Evolutionary conservation across 1,140 invertebrate genomes (phyloP), one percentile per base, ranked within the genome.

Genomic region (Aphelenchoides besseyi): DNA sequence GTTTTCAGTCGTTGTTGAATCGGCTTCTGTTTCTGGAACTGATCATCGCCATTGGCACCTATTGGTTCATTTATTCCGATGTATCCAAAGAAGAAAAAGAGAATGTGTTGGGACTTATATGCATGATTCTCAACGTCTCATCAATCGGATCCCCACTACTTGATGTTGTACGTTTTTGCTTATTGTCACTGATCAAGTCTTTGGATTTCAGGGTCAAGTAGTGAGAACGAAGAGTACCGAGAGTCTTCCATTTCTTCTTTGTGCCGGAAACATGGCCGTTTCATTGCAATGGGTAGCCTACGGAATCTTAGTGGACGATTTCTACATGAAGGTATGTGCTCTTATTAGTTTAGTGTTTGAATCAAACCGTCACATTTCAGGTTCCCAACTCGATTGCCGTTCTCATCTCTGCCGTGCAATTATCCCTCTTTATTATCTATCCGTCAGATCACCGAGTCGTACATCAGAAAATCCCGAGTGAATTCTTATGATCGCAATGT

Each of bases 341-440:
- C 37, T 68, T 72, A 53, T 32, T 55, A 8, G 48, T 26, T 59
- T 33, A 2, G 26, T 66, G 28, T n/a, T 66, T n/a, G n/a, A n/a
- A n/a, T n/a, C n/a, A n/a, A n/a, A 16, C 23, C 18, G 53, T 37
- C 62, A n/a, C n/a, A n/a, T n/a, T 82, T 68, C 53, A 84, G 83
- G 67, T 84, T 16, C 82, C 82, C 8, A 83, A 83, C 55, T 52
- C 69, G 12, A 73, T 83, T 48, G 81, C 73, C 9, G 71, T 76
- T 8, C 29, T 83, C 3, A 75, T 83, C 3, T 75, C 77, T 18
- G 63, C 76, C 5, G 59, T 83, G 41, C 82, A 83, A 66, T 69
- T 83, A 28, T 82, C 81, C 5, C 69, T 83, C 2, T 85, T 83
- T 55, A 52, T 78, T 28, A 81, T 83, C 23, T 83, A 84, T 71